A percentile compares a stretch with the other conserved stretches of the same genome.
Conservation (phyloP, 2,888 invertebrate species). For the Spodoptera picta region DNA sequence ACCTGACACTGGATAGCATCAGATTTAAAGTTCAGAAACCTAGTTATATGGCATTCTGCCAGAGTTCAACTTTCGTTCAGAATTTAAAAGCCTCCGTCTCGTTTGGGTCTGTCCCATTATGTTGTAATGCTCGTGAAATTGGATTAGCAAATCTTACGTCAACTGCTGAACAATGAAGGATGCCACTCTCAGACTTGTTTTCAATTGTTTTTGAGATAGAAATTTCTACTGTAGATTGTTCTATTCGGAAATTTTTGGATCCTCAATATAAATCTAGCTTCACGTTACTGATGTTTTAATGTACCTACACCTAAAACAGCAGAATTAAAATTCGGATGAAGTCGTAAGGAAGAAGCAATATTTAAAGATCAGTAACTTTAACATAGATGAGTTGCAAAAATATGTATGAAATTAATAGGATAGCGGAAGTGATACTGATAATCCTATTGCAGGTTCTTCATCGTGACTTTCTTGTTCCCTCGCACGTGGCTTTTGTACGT, state of each 20-base stretch:
- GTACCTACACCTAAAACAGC: no score
- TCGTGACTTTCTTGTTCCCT: slow-evolving; percentile 95
- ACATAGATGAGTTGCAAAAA: no score
- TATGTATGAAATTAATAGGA: background rate
- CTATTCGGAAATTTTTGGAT: no score
- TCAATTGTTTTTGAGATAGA: background rate
- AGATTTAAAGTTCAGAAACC: slow-evolving; percentile 36
- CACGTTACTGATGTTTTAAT: no score
- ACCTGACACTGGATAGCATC: slow-evolving; percentile 31
- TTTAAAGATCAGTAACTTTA: no score
- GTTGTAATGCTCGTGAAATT: slow-evolving; percentile 32
- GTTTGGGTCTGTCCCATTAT: slow-evolving; percentile 20
- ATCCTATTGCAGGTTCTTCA: slow-evolving; percentile 92
- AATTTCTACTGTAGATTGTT: no score
- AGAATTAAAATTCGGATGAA: no score
- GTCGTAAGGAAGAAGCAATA: no score
- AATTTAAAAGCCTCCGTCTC: slow-evolving; percentile 22
- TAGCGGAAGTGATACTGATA: slow-evolving; percentile 20
- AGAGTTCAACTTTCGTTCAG: slow-evolving; percentile 30
- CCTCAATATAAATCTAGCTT: no score
- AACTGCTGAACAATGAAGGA: slow-evolving; percentile 22
- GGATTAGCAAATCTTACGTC: slow-evolving; percentile 35
- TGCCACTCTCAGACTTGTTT: slow-evolving; percentile 16
- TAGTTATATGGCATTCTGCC: slow-evolving; percentile 34
- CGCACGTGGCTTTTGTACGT: slow-evolving; percentile 94